These are phyloP conservation scores for Lysiphlebus fabarum DNA, from an alignment of 1,140 invertebrate species.

Conservation along the genomic window DNA sequence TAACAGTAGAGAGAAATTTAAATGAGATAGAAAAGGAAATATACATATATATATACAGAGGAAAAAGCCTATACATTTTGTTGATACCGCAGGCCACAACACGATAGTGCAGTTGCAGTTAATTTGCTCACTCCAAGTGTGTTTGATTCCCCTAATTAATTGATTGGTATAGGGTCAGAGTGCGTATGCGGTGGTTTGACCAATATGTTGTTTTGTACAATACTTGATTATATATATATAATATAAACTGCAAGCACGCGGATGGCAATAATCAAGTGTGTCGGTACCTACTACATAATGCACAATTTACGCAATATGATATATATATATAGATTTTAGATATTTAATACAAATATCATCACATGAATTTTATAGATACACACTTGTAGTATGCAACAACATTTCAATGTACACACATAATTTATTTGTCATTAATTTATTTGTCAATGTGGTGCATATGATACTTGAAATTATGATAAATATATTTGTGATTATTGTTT, in stretches of 20 bases:
- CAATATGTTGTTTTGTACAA: neutral
- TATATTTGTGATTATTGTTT: too few species aligned
- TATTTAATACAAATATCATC: neutral
- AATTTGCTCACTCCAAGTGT: constrained; percentile 56
- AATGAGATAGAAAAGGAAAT: too few species aligned
- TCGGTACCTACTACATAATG: constrained; percentile 32
- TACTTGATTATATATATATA: neutral
- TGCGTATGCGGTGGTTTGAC: constrained; percentile 23
- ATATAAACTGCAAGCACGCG: constrained; percentile 32
- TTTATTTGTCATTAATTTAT: too few species aligned
- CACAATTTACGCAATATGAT: constrained; percentile 31
- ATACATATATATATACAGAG: too few species aligned
- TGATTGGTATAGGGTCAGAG: constrained; percentile 49
- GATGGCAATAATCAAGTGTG: constrained; percentile 49
- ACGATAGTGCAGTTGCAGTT: constrained; percentile 51
- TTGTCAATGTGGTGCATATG: too few species aligned
- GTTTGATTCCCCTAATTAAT: constrained; percentile 58
- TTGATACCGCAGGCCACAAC: constrained; percentile 46
- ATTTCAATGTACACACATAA: too few species aligned
- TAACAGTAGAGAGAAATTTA: too few species aligned
- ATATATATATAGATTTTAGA: constrained; percentile 19
- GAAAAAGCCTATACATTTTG: constrained; percentile 1
- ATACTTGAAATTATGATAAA: too few species aligned
- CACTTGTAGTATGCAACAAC: neutral
- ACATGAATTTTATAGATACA: too few species aligned